Evolutionary conservation across 2,113 vertebrate genomes (phyloP).

Genomic region (Jaculus jaculus): DNA sequence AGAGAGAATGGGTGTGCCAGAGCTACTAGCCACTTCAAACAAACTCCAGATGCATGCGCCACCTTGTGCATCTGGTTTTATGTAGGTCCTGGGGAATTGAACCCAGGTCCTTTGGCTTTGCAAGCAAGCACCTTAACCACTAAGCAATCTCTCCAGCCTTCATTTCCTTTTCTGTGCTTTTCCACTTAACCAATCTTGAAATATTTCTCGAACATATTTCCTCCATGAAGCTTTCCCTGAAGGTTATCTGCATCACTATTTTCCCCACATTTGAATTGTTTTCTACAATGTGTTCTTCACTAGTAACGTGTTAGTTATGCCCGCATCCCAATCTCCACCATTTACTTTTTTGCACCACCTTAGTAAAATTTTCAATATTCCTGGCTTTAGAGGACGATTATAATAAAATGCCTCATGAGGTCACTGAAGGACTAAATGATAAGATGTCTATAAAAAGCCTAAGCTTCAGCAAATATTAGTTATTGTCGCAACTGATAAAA

Average conservation of each 20-base stretch:
- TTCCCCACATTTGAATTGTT: neutral
- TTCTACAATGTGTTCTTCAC: neutral
- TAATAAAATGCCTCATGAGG: neutral
- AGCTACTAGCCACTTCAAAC: too few species aligned
- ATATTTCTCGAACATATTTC: neutral
- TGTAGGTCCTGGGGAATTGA: too few species aligned
- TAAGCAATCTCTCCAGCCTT: too few species aligned
- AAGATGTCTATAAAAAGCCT: neutral
- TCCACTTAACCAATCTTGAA: neutral
- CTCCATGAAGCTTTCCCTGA: neutral
- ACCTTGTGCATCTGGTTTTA: too few species aligned
- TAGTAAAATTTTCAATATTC: constrained; percentile 5
- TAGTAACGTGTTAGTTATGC: neutral
- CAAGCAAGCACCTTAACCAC: too few species aligned
- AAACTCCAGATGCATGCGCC: too few species aligned
- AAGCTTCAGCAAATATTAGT: neutral
- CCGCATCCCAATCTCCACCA: neutral
- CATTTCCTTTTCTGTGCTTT: neutral
- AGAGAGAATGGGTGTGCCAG: too few species aligned
- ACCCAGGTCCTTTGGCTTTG: too few species aligned
- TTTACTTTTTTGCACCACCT: neutral
- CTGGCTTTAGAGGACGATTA: neutral
- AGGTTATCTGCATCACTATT: neutral
- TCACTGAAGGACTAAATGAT: neutral
- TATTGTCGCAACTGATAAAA: neutral